These are phyloP conservation scores for Pantherophis vulpinus DNA, from an alignment of 2,797 vertebrate genomes.

Conservation along the genomic window DNA sequence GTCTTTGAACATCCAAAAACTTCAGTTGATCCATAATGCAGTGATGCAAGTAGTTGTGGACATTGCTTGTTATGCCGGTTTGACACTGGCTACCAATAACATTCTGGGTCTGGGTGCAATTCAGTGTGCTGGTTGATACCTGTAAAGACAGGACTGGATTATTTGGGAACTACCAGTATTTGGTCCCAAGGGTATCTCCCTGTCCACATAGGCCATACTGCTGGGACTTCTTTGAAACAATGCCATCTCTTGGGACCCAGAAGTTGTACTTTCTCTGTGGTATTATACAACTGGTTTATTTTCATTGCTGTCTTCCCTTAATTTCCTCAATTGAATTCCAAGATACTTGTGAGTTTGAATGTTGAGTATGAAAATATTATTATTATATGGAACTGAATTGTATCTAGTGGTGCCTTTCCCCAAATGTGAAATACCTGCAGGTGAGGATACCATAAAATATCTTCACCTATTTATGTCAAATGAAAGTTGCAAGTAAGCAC, in stretches of 20 bases:
- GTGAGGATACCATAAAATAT: not conserved
- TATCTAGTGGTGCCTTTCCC: not conserved
- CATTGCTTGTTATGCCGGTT: not conserved
- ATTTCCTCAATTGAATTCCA: not conserved
- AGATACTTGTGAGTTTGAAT: not conserved
- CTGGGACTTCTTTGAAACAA: not conserved
- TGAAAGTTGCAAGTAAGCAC: not conserved
- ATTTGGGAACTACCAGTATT: not conserved
- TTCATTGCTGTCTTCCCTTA: not conserved
- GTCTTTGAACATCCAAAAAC: not conserved
- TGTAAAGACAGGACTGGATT: not conserved
- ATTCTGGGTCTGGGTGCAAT: not conserved
- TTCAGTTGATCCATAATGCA: not conserved
- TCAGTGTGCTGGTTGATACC: not conserved
- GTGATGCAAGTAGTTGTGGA: not conserved
- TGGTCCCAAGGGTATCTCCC: not conserved
- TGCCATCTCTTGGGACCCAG: not conserved
- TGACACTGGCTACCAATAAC: not conserved
- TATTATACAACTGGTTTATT: not conserved
- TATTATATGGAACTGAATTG: not conserved
- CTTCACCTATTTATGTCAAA: not conserved
- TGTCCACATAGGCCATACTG: not conserved
- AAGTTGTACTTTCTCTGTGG: not conserved
- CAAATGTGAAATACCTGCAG: not conserved
- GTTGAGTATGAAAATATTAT: not conserved